Percentiles rank a stretch among this genome's conserved stretches.
phyloP scores from a whole-genome alignment of 2,797 vertebrate genomes.

The Chelon labrosus region DNA sequence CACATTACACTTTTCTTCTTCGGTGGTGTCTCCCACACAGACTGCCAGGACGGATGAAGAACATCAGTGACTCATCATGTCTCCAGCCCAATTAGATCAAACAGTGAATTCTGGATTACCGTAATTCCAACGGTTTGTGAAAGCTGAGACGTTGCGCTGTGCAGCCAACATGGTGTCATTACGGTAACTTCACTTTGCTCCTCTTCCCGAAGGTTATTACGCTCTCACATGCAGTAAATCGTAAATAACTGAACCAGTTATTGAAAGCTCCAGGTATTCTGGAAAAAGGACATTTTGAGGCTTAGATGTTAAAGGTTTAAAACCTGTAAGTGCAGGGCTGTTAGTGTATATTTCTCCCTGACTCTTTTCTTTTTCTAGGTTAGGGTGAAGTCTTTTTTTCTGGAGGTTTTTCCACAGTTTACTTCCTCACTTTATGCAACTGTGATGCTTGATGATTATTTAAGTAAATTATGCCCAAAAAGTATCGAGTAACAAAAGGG shows the following conservation, averaged over 20 bases:
- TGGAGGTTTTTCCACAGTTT: not conserved
- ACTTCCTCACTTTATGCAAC: not conserved
- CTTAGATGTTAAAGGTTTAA: conserved; percentile 19
- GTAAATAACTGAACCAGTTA: too few relatives aligned
- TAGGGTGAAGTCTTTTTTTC: conserved; percentile 43
- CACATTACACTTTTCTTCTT: conserved; percentile 27
- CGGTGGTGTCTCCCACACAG: conserved; percentile 31
- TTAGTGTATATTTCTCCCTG: not conserved
- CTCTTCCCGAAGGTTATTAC: too few relatives aligned
- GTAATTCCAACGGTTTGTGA: too few relatives aligned
- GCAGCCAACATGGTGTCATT: not conserved
- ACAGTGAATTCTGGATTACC: not conserved
- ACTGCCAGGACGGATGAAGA: conserved; percentile 25
- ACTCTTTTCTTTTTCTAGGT: conserved; percentile 16
- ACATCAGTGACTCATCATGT: conserved; percentile 68
- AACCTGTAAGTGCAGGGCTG: conserved; percentile 7
- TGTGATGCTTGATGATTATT: not conserved
- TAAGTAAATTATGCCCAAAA: not conserved
- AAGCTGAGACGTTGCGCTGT: too few relatives aligned
- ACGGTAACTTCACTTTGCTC: not conserved
- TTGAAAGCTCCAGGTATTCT: too few relatives aligned
- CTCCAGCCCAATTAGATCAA: conserved; percentile 43
- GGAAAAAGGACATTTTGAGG: conserved; percentile 1
- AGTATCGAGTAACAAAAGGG: not conserved
- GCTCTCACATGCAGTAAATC: not conserved